Evolutionary conservation across 2,888 invertebrate genomes (phyloP), one percentile per base, ranked within the genome.

Genomic region (Pristionchus maxplancki): DNA sequence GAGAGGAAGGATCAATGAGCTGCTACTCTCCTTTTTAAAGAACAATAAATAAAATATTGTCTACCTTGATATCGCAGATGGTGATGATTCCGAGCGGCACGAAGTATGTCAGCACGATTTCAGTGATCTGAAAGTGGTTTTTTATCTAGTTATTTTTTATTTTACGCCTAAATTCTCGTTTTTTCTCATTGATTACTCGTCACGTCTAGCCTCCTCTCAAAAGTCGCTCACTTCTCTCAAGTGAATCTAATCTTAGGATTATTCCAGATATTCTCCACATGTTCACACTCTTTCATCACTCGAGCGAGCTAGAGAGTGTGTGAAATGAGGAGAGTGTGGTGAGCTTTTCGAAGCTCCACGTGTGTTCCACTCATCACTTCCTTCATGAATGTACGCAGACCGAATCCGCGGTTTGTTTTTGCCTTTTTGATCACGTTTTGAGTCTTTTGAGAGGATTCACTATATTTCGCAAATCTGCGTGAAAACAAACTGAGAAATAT

Each of bases 61-160:
- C n/a, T n/a, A 92, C 93, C 90, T 92, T 91, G 62, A 93, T 78
- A 78, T 94, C 94, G 31, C 93, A 91, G 17, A 91, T 90, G 0
- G 93, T 93, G 34, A 94, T 93, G 24, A 93, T 89, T 28, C 89
- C 90, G 9, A 93, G 91, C 6, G 94, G 94, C 44, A 94, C 89
- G 87, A 94, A 94, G 82, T 94, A 94, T 50, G 92, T 92, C 89
- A 91, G 90, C 50, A 92, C 89, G 67, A 94, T 94, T 88, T 94
- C 94, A 85, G 89, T 89, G 34, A 94, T 89, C 88, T 93, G 93
- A 15, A 93, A 89, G 15, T 62, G 28, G 24, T 62, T 62, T 28
- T n/a, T 62, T 62, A 62, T 8, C 20, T 4, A 13, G 62, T 64
- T 64, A 8, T 28, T 64, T 28, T 28, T 64, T 8, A 44, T 44